Evolutionary conservation across 2,797 vertebrate genomes (phyloP).

Genomic region (Lutjanus campechanus): DNA sequence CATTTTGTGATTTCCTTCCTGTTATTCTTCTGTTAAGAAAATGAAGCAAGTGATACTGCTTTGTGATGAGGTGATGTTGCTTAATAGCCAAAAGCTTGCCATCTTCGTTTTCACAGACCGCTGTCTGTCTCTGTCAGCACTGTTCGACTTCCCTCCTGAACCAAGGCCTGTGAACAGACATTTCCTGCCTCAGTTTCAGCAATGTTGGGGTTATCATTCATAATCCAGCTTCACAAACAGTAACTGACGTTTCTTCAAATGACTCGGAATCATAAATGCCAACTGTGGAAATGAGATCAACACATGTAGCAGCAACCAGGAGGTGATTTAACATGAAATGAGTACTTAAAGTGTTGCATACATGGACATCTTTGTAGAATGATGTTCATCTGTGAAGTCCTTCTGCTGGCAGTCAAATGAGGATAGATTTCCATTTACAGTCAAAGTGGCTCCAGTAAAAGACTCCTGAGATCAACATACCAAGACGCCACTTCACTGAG

Average conservation of each 20-base stretch:
- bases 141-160: neutral
- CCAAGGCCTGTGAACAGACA: neutral
- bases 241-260: neutral
- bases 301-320: neutral
- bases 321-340: neutral
- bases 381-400: neutral
- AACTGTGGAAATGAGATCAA: neutral
- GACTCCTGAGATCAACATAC: neutral
- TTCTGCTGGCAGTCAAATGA: too few species aligned
- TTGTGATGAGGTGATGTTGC: neutral
- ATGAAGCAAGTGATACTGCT: neutral
- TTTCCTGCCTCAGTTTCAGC: neutral
- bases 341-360: accelerated
- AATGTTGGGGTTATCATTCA: neutral
- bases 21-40: neutral
- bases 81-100: neutral
- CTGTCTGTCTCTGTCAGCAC: accelerated
- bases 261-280: neutral
- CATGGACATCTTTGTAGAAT: neutral
- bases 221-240: neutral
- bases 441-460: neutral
- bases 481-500: neutral
- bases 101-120: neutral
- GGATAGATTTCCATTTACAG: neutral
- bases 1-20: neutral